Percentiles rank a stretch among this genome's conserved stretches.
These are phyloP conservation scores for Psammodynastes pulverulentus DNA, from an alignment of 2,113 vertebrate genomes.

Conservation along the genomic window DNA sequence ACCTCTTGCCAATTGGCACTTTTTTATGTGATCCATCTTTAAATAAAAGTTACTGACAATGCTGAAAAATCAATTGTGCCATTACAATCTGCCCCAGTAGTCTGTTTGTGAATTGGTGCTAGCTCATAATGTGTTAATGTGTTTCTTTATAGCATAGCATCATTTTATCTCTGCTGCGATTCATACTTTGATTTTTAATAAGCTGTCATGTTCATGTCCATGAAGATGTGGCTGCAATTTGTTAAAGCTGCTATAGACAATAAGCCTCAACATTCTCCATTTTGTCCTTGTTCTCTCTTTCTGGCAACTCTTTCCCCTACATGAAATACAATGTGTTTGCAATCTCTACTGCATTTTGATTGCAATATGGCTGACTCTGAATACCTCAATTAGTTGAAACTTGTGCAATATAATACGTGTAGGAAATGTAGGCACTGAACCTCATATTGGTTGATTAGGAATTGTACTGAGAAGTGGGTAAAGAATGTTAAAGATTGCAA, in stretches of 20 bases:
- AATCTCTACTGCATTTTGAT: background rate
- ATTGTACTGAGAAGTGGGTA: background rate
- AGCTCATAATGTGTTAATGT: background rate
- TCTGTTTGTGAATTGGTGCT: background rate
- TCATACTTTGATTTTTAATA: background rate
- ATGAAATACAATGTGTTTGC: background rate
- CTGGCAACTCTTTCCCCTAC: background rate
- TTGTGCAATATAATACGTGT: background rate
- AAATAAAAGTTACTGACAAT: background rate
- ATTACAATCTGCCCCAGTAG: background rate
- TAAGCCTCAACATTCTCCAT: background rate
- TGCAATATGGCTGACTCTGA: background rate
- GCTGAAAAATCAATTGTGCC: background rate
- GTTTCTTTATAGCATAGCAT: background rate
- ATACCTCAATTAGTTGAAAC: background rate
- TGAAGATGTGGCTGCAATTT: background rate
- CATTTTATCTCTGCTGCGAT: background rate
- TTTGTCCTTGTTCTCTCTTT: background rate
- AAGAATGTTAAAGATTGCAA: background rate
- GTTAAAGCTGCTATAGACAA: background rate
- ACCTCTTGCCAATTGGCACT: background rate
- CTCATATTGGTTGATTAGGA: background rate
- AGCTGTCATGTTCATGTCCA: background rate
- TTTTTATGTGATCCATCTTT: background rate
- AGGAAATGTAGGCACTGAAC: background rate